Percentiles rank a stretch among this genome's conserved stretches.
Evolutionary conservation across 2,113 vertebrate genomes (phyloP).

Genomic region (Rhinopomastus cyanomelas): DNA sequence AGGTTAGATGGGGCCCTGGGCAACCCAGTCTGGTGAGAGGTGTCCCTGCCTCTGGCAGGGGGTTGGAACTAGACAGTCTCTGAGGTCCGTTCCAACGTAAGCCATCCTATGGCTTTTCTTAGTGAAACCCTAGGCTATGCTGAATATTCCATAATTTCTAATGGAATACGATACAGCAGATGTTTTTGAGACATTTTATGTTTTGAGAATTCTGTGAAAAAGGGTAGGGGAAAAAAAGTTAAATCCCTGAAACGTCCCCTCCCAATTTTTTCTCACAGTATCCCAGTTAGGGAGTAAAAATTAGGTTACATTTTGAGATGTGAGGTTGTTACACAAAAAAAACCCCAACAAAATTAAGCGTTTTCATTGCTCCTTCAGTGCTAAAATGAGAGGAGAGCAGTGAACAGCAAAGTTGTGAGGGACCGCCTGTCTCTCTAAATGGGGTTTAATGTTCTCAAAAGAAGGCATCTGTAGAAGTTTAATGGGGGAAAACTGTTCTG

Average conservation of each 20-base stretch:
- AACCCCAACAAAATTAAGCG: too few species aligned
- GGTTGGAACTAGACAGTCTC: too few species aligned
- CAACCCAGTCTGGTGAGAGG: too few species aligned
- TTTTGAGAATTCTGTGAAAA: not conserved
- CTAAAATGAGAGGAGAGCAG: not conserved
- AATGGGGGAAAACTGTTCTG: not conserved
- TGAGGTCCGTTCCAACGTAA: too few species aligned
- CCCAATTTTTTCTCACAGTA: not conserved
- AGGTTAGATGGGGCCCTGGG: too few species aligned
- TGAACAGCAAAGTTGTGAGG: not conserved
- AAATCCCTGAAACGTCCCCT: not conserved
- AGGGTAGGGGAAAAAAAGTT: not conserved
- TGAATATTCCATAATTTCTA: not conserved
- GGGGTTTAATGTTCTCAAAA: not conserved
- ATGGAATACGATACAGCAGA: not conserved
- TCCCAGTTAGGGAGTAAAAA: not conserved
- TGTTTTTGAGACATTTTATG: not conserved
- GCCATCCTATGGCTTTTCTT: not conserved
- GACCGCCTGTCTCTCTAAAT: fast-evolving
- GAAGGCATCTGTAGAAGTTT: not conserved
- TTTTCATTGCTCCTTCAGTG: not conserved
- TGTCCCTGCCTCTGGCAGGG: too few species aligned
- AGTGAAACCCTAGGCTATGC: not conserved
- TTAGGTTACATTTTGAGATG: not conserved
- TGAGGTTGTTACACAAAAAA: not conserved